phyloP scores from a whole-genome alignment of 64 coral and sea anemone genomes.

The Montipora foliosa region DNA sequence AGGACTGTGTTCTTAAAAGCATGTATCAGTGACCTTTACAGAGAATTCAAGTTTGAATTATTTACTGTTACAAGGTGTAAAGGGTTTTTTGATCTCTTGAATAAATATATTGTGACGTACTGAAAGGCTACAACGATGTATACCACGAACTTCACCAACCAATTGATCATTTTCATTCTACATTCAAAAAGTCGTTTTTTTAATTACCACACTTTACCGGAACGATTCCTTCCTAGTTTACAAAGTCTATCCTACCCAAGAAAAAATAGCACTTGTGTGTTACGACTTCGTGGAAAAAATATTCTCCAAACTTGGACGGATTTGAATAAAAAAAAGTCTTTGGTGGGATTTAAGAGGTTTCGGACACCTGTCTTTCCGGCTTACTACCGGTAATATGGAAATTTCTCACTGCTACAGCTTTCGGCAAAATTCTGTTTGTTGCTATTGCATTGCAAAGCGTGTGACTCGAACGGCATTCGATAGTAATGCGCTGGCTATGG shows the following conservation, averaged over 20 bases:
- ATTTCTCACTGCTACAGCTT: not conserved
- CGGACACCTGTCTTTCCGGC: not conserved
- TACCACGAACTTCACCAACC: no score
- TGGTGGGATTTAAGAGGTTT: constrained; percentile 1
- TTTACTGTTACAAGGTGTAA: not conserved
- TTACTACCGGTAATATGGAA: not conserved
- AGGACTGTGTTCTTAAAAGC: not conserved
- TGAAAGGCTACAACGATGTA: no score
- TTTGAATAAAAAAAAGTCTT: no score
- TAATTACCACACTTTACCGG: no score
- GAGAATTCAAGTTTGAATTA: not conserved
- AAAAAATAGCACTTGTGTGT: no score
- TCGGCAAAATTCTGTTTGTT: not conserved
- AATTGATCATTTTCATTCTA: no score
- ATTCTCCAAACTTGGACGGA: no score
- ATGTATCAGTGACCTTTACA: not conserved
- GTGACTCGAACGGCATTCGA: not conserved
- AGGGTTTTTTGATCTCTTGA: not conserved
- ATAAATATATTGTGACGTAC: not conserved
- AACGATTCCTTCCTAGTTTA: no score
- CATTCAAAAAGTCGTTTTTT: no score
- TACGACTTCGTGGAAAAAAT: no score
- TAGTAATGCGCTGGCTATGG: not conserved
- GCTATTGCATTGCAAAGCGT: not conserved
- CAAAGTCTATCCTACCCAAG: no score